Evolutionary conservation across 2,113 vertebrate species (phyloP).

Genomic region (Saguinus midas): DNA sequence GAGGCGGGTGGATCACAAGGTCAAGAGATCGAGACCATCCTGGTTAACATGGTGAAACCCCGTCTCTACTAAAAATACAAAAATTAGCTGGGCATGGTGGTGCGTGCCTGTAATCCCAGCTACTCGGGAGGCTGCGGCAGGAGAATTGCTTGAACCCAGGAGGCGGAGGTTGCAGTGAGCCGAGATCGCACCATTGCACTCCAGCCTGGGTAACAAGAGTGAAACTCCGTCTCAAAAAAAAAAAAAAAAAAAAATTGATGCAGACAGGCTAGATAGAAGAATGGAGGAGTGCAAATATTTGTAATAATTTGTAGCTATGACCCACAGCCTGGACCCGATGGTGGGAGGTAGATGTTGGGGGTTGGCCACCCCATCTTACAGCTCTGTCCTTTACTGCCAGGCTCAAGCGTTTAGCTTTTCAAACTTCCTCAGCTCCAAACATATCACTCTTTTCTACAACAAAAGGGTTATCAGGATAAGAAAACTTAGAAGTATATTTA

Average conservation of each 20-base stretch:
- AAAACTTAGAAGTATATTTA: neutral
- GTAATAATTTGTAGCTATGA: neutral
- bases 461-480: neutral
- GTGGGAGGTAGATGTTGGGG: neutral
- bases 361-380: accelerated
- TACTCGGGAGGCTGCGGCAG: too few species aligned
- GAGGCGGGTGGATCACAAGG: too few species aligned
- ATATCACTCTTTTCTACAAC: neutral
- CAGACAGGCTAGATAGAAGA: neutral
- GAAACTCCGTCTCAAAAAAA: too few species aligned
- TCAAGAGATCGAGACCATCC: too few species aligned
- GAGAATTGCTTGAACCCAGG: too few species aligned
- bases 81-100: too few species aligned
- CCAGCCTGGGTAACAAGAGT: too few species aligned
- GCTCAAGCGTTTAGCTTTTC: neutral
- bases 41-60: too few species aligned
- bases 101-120: too few species aligned
- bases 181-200: too few species aligned
- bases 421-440: neutral
- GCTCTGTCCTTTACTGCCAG: neutral
- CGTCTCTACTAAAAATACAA: too few species aligned
- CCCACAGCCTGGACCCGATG: neutral
- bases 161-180: too few species aligned
- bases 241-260: neutral
- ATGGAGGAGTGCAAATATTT: neutral